Conservation (phyloP, 2,888 invertebrate species). For the Lottia scabra region DNA sequence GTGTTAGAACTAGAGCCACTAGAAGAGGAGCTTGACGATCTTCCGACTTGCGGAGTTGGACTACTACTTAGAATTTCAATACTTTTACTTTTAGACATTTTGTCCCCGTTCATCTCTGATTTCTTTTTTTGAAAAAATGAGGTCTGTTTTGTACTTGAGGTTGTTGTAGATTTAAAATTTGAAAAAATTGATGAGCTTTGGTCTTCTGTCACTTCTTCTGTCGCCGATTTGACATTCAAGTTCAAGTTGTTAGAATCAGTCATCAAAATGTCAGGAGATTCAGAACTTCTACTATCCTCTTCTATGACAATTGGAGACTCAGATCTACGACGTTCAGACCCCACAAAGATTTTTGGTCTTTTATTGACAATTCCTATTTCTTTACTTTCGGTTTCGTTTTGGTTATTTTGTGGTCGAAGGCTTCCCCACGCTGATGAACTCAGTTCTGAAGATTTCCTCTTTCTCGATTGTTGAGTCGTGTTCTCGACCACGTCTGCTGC, state of each 20-base stretch:
- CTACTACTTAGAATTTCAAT: neutral
- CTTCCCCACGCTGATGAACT: constrained; percentile 4
- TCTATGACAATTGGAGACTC: neutral
- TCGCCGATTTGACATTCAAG: no score
- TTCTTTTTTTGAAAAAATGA: neutral
- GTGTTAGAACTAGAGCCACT: neutral
- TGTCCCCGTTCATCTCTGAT: neutral
- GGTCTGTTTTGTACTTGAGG: neutral
- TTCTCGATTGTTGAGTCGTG: neutral
- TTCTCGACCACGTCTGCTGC: neutral
- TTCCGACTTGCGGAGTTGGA: neutral
- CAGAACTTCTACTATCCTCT: neutral
- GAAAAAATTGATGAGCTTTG: neutral
- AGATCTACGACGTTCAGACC: neutral
- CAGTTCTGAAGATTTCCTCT: neutral
- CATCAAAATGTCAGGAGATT: neutral
- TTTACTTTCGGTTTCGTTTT: constrained; percentile 2
- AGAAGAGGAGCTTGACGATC: neutral
- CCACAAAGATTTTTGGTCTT: neutral
- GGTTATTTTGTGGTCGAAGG: neutral
- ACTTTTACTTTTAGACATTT: no score
- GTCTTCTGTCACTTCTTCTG: neutral
- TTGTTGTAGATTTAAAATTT: neutral
- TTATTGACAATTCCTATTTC: neutral
- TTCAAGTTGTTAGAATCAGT: no score